Evolutionary conservation across 64 coral and sea anemone species (phyloP), one percentile per base, ranked within the genome.

Genomic region (Astreopora myriophthalma): DNA sequence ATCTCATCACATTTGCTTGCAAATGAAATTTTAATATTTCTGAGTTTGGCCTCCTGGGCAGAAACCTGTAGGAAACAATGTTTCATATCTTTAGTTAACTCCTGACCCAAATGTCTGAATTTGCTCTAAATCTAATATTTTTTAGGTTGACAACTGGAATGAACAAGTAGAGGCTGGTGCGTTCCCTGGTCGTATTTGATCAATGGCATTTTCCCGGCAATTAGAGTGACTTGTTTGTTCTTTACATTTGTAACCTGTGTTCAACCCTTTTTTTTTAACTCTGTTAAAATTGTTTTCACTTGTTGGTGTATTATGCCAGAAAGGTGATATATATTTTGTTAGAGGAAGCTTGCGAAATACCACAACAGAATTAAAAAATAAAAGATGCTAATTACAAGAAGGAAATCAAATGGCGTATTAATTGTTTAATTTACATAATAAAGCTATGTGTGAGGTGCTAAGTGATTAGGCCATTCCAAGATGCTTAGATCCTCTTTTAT

Each of bases 71-170:
- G 42, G 5, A 46, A n/a, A n/a, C n/a, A n/a, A n/a, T n/a, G n/a
- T n/a, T n/a, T n/a, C n/a, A n/a, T n/a, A n/a, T n/a, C n/a, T n/a
- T n/a, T n/a, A n/a, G n/a, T n/a, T n/a, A n/a, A n/a, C n/a, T n/a
- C n/a, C n/a, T n/a, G n/a, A n/a, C n/a, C n/a, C n/a, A n/a, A n/a
- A n/a, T n/a, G n/a, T n/a, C n/a, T n/a, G n/a, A n/a, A n/a, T n/a
- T n/a, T n/a, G n/a, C n/a, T n/a, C n/a, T n/a, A n/a, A n/a, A n/a
- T 55, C 3, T 14, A 55, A 55, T 55, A 14, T 70, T 28, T 85
- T 86, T 25, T 39, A 98, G 96, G 93, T 92, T 66, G 93, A 98
- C 32, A 92, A 86, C 30, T 98, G 96, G 96, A 63, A 85, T 98
- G 86, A 92, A 16, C 89, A 94, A 82, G 48, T 94, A 65, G 96